phyloP scores from a whole-genome alignment of 1,140 invertebrate genomes.

The Mizuhopecten yessoensis region DNA sequence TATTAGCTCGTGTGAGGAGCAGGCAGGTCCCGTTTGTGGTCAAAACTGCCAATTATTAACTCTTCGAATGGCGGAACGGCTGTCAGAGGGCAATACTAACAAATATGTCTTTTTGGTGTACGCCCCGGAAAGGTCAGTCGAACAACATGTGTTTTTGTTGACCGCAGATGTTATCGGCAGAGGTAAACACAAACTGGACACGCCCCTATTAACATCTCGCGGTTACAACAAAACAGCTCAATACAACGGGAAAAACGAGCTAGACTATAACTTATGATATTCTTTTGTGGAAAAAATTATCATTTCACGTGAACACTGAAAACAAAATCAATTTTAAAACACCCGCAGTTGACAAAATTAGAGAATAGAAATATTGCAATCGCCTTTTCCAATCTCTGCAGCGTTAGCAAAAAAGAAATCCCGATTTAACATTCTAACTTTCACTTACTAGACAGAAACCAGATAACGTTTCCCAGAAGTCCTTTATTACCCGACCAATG shows the following conservation, averaged over 20 bases:
- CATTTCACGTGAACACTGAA: not conserved
- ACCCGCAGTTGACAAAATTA: not conserved
- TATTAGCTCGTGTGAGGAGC: not conserved
- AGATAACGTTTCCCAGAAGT: constrained; percentile 1
- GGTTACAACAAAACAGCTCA: not conserved
- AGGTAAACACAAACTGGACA: not conserved
- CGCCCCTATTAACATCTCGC: not conserved
- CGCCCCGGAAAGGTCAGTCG: constrained; percentile 17
- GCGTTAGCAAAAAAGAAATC: not conserved
- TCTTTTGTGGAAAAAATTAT: not conserved
- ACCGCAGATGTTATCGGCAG: not conserved
- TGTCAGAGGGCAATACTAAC: not conserved
- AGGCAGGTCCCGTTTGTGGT: constrained; percentile 7
- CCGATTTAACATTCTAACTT: not conserved
- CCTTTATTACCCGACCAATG: not conserved
- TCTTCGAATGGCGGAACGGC: not conserved
- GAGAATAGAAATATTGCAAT: not conserved
- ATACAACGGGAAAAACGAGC: not conserved
- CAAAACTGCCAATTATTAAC: constrained; percentile 22
- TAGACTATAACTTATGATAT: too few species aligned
- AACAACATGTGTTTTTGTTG: not conserved
- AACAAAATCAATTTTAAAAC: constrained; percentile 25
- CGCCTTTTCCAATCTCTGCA: not conserved
- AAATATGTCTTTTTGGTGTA: constrained; percentile 21
- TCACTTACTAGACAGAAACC: not conserved